Evolutionary conservation across 35 echinoderm and acorn worm genomes (phyloP), one percentile per base, ranked within the genome.

Genomic region (Apostichopus japonicus): DNA sequence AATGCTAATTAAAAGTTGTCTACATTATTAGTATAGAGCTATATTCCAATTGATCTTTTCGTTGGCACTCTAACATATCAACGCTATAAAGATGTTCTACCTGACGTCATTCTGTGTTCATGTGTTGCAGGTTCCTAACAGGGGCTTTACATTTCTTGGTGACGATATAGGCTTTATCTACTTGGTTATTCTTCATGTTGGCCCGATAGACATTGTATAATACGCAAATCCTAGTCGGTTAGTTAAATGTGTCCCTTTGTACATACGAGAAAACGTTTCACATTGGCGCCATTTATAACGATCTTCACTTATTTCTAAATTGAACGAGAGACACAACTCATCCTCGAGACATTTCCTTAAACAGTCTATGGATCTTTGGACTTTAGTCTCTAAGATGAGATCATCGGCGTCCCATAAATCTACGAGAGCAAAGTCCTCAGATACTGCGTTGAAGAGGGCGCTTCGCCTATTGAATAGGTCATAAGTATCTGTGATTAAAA

Each of bases 251-350:
- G 17, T 54, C 19, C 55, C 79, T 14, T 54, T 54, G 51, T 83
- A 83, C 79, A 83, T 83, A n/a, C 79, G 51, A 14, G 79, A 83
- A 83, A 83, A 83, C 52, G 54, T 6, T 83, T 83, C 79, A 55
- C 79, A 83, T 83, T 83, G 33, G 25, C 9, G 44, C 79, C 79
- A 83, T 83, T 55, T 83, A 11, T 67, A 15, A 10, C 19, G 11
- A 67, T 67, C 19, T 11, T 4, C 63, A 67, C 11, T 67, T 10
- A 67, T 17, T 83, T 83, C 79, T 54, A 54, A 83, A 15, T 83
- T 83, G 16, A 83, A 83, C 2, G 79, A 83, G 6, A 83, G 44
- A 15, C 79, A 83, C n/a, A 55, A 14, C 3, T 54, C 33, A 54
- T 83, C 79, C n/a, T 33, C 52, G 0, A 83, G 9, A 14, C 79